A percentile compares a stretch with the other conserved stretches of the same genome.
phyloP scores from a whole-genome alignment of 1,140 invertebrate species.

The Limonius californicus region DNA sequence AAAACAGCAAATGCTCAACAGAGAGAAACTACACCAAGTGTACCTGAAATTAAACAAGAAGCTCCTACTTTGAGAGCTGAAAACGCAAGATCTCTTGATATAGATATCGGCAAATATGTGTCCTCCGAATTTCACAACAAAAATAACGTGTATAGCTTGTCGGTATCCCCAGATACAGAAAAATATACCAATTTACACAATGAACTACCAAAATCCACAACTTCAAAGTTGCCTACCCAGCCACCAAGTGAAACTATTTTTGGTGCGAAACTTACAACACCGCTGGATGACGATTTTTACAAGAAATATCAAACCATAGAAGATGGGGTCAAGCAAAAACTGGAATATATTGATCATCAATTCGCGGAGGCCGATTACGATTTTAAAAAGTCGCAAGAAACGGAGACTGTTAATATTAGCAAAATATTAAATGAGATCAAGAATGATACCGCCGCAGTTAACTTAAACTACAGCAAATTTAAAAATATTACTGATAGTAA shows the following conservation, averaged over 20 bases:
- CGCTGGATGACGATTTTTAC: not conserved
- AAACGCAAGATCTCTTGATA: conserved; percentile 31
- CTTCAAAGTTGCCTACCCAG: not conserved
- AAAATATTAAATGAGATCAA: not conserved
- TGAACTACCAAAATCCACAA: not conserved
- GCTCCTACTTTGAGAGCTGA: conserved; percentile 10
- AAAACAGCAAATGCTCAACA: no score
- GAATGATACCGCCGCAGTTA: not conserved
- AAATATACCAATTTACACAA: not conserved
- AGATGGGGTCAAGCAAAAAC: conserved; percentile 12
- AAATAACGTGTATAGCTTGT: conserved; percentile 37
- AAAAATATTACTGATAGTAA: conserved; percentile 7
- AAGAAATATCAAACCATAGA: conserved; percentile 3
- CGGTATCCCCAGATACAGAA: conserved; percentile 29
- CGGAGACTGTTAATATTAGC: not conserved
- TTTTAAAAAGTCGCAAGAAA: not conserved
- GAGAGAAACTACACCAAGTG: not conserved
- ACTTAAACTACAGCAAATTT: conserved; percentile 11
- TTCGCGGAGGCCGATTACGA: not conserved
- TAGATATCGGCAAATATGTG: conserved; percentile 38
- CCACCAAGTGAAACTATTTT: not conserved
- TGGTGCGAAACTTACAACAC: not conserved
- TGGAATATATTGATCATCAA: conserved; percentile 12
- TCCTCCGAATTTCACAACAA: conserved; percentile 38
- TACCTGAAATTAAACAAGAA: not conserved